Percentiles rank a stretch among this genome's conserved stretches.
These are phyloP conservation scores for Mactra quadrangularis DNA, from an alignment of 1,140 invertebrate species.

Conservation along the genomic window DNA sequence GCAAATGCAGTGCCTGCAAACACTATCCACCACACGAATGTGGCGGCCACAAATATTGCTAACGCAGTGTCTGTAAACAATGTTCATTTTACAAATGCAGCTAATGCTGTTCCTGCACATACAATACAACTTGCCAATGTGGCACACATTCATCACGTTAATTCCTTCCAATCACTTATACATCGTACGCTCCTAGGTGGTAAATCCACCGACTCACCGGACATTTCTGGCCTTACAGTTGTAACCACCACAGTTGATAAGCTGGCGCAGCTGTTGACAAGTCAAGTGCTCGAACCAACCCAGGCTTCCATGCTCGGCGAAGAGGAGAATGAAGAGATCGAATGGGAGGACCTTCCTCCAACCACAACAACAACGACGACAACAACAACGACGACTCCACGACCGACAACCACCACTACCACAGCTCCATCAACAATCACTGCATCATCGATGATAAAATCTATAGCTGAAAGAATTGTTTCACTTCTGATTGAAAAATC, in stretches of 20 bases:
- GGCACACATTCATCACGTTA: too few species aligned
- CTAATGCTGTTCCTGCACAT: too few species aligned
- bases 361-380: conserved; percentile 7
- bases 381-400: neutral
- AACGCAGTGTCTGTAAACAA: too few species aligned
- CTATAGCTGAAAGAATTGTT: conserved; percentile 17
- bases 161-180: too few species aligned
- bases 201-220: conserved; percentile 2
- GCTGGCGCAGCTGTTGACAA: neutral
- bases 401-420: neutral
- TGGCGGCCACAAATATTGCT: too few species aligned
- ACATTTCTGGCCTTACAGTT: conserved; percentile 3
- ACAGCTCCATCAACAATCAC: neutral
- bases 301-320: neutral
- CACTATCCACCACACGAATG: too few species aligned
- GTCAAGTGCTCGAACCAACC: neutral
- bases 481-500: neutral
- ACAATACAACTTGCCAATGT: too few species aligned
- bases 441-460: neutral
- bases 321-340: conserved; percentile 16
- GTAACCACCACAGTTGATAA: neutral
- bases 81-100: too few species aligned
- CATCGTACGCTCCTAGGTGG: neutral
- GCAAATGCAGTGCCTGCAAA: too few species aligned
- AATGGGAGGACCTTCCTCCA: neutral